phyloP scores from a whole-genome alignment of 2,888 invertebrate genomes.

The Carabus problematicus region DNA sequence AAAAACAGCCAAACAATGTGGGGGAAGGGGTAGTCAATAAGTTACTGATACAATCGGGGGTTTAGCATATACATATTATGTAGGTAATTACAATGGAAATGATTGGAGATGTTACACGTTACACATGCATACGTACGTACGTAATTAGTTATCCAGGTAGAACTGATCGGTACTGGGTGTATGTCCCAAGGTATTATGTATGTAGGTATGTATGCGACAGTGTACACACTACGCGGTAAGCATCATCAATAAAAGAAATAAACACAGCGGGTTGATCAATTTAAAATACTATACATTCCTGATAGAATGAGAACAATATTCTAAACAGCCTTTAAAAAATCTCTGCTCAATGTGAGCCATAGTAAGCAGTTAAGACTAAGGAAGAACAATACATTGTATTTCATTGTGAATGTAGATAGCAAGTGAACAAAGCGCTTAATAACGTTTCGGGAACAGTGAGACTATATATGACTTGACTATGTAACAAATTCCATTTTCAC shows the following conservation, averaged over 20 bases:
- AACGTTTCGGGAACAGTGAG: conserved; percentile 36
- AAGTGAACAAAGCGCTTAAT: conserved; percentile 49
- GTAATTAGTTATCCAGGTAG: conserved; percentile 13
- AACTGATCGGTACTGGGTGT: not conserved
- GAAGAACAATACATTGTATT: conserved; percentile 57
- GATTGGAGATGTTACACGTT: too few species aligned
- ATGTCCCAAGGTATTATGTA: not conserved
- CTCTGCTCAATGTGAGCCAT: conserved; percentile 54
- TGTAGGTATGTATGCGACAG: conserved; percentile 19
- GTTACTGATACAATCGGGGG: conserved; percentile 33
- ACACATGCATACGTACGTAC: too few species aligned
- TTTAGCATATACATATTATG: conserved; percentile 13
- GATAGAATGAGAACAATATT: conserved; percentile 32
- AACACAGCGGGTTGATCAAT: conserved; percentile 33
- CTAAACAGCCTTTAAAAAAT: conserved; percentile 53
- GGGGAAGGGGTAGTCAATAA: conserved; percentile 8
- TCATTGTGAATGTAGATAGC: conserved; percentile 48
- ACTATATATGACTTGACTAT: conserved; percentile 35
- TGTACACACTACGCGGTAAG: conserved; percentile 15
- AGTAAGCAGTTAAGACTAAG: conserved; percentile 49
- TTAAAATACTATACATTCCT: conserved; percentile 36
- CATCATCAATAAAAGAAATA: conserved; percentile 24
- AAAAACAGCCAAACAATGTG: conserved; percentile 33
- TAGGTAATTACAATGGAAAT: too few species aligned
- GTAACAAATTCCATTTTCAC: conserved; percentile 29